Conservation (phyloP, 2,888 invertebrate genomes). For the Metalampra italica region DNA sequence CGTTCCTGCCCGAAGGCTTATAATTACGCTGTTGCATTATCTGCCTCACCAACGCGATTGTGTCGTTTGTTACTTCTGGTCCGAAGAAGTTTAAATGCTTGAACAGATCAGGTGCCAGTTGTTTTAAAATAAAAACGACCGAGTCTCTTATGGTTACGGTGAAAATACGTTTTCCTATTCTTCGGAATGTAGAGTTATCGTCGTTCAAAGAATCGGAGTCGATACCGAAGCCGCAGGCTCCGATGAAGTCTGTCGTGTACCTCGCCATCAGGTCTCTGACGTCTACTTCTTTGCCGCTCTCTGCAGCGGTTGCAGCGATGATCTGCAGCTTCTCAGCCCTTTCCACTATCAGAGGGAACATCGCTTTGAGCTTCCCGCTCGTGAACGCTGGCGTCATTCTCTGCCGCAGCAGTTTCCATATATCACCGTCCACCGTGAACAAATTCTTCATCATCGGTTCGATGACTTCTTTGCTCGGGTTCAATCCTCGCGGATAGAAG, state of each 20-base stretch:
- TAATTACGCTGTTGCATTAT: conserved; percentile 26
- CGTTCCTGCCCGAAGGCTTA: conserved; percentile 27
- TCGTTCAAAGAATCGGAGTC: conserved; percentile 32
- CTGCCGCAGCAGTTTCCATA: conserved; percentile 36
- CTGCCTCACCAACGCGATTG: conserved; percentile 17
- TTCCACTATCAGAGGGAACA: conserved; percentile 35
- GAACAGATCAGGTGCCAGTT: conserved; percentile 14
- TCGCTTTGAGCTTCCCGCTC: conserved; percentile 30
- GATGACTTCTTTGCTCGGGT: conserved; percentile 9
- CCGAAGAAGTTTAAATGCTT: conserved; percentile 20
- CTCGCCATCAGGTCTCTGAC: conserved; percentile 35
- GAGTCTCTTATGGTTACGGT: background rate
- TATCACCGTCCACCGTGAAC: conserved; percentile 34
- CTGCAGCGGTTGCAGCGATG: conserved; percentile 3
- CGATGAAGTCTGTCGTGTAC: conserved; percentile 39
- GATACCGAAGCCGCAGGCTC: conserved; percentile 37
- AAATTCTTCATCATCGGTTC: conserved; percentile 32
- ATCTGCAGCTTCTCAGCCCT: conserved; percentile 25
- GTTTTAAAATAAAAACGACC: conserved; percentile 12
- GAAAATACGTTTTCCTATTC: conserved; percentile 21
- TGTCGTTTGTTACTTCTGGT: conserved; percentile 21
- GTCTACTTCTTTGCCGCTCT: conserved; percentile 17
- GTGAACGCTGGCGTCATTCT: conserved; percentile 34
- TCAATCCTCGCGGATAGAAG: background rate
- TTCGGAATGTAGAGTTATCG: conserved; percentile 30